Evolutionary conservation across 2,888 invertebrate species (phyloP), one percentile per base, ranked within the genome.

Genomic region (Cremastinae sp.): DNA sequence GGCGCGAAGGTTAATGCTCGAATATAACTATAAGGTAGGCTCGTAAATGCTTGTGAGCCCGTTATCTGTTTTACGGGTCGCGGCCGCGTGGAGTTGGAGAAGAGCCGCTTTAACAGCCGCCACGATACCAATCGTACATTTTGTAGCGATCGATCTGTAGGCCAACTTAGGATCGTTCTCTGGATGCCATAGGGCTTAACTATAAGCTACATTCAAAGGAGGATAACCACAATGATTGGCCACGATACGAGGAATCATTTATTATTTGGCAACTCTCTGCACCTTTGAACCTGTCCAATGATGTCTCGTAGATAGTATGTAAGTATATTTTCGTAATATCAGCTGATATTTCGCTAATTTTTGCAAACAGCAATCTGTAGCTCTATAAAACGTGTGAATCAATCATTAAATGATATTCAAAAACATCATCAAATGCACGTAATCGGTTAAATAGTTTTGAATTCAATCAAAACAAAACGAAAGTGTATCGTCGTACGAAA

Each of bases 51-150:
- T 56, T 62, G 64, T 49, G 69, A 74, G 64, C 72, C 72, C 74
- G 74, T 78, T 78, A 76, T 80, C 79, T 75, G 62, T 78, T 76
- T 75, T 74, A 79, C 75, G 74, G 75, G 69, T 75, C 66, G 70
- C 45, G 61, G 49, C 69, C 55, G 53, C 28, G 65, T 58, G 53
- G 68, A 59, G 72, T 64, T 64, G 18, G 68, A 68, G 65, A 77
- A 39, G 45, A 55, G 74, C 35, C 51, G 69, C 55, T 79, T 78
- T 74, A 76, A 70, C 74, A 78, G 72, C 75, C 74, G 37, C 55
- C 53, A 53, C 59, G 74, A 69, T 71, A 71, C 58, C 71, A 69
- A 78, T 74, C 59, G 72, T 70, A 75, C 41, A 72, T 72, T 68
- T 72, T 58, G 72, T 77, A 77, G 69, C 74, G 72, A 79, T 73